Evolutionary conservation across 2,113 vertebrate species (phyloP).

Genomic region (Lamprotornis superbus): DNA sequence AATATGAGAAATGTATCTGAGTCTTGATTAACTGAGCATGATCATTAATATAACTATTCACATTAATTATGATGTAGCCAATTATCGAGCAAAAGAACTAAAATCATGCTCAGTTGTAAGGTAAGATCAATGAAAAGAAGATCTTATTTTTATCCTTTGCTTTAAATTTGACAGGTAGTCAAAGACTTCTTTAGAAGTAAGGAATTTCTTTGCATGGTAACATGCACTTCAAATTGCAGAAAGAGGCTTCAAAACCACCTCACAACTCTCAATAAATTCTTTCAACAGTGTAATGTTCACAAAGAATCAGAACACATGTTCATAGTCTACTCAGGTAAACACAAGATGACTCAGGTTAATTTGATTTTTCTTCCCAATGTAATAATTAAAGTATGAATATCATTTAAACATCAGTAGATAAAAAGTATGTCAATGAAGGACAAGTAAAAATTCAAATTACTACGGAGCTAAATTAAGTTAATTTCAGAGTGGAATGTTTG

Average conservation of each 20-base stretch:
- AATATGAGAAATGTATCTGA: background rate
- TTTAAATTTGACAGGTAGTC: background rate
- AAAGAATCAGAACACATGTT: background rate
- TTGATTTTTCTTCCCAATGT: constrained; percentile 6
- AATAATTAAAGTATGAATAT: constrained; percentile 39
- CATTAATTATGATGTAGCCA: background rate
- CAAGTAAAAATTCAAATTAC: constrained; percentile 66
- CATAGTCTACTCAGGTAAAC: background rate
- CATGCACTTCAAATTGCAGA: background rate
- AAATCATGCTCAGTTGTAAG: background rate
- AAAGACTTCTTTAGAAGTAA: background rate
- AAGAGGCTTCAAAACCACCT: background rate
- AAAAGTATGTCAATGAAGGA: constrained; percentile 63
- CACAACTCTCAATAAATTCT: background rate
- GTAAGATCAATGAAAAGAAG: background rate
- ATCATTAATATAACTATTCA: background rate
- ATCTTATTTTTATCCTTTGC: background rate
- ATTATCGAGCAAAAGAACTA: background rate
- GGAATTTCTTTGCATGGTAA: background rate
- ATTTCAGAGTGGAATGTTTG: constrained; percentile 57
- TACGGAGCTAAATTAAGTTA: constrained; percentile 48
- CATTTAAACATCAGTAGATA: constrained; percentile 49
- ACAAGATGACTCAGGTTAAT: background rate
- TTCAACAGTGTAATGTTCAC: background rate
- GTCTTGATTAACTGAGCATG: background rate